Evolutionary conservation across 2,797 vertebrate species (phyloP).

Genomic region (Gymnothorax reevesii): DNA sequence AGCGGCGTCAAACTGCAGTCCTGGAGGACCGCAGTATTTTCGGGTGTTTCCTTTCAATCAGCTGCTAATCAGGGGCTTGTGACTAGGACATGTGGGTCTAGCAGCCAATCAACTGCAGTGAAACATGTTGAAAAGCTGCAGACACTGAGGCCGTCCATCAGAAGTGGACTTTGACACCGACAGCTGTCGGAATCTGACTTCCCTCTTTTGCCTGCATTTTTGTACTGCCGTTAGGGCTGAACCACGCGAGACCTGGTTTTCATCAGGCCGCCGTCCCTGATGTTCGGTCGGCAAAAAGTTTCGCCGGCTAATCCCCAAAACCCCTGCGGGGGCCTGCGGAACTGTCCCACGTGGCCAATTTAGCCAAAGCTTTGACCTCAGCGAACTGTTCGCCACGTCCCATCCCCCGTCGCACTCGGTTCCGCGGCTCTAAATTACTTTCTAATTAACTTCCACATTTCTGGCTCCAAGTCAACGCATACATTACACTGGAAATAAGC

Average conservation of each 20-base stretch:
- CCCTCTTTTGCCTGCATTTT: neutral
- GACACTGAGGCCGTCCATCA: too few relatives aligned
- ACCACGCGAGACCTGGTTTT: neutral
- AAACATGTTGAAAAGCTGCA: too few relatives aligned
- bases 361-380: neutral
- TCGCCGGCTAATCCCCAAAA: too few relatives aligned
- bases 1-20: too few relatives aligned
- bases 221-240: neutral
- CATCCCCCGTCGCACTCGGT: constrained; percentile 29
- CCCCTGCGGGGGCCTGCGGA: neutral
- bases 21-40: too few relatives aligned
- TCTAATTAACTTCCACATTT: constrained; percentile 50
- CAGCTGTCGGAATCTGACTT: neutral
- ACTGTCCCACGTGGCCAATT: neutral
- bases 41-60: too few relatives aligned
- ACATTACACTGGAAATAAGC: constrained; percentile 27
- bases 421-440: constrained; percentile 35
- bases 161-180: neutral
- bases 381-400: neutral
- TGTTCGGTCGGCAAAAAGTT: neutral
- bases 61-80: too few relatives aligned
- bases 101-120: too few relatives aligned
- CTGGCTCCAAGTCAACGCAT: constrained; percentile 44
- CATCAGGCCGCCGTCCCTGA: neutral
- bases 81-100: too few relatives aligned